Evolutionary conservation across 1,140 invertebrate genomes (phyloP).

Genomic region (Scaptomyza hsui): DNA sequence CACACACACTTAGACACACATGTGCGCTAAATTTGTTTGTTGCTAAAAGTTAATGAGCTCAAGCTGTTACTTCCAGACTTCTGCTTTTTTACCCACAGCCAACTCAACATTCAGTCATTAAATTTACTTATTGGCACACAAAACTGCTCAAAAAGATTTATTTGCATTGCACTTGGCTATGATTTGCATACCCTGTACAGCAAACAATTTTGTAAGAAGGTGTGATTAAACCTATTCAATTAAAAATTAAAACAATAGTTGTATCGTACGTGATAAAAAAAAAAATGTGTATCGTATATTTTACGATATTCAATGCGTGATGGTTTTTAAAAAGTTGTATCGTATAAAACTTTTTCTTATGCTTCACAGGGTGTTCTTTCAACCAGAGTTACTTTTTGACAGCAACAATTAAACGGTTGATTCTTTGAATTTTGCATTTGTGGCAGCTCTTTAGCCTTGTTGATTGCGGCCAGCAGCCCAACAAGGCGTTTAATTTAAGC

Average conservation of each 20-base stretch:
- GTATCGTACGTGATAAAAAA: too few relatives aligned
- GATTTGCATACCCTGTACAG: background rate
- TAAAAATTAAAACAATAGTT: too few relatives aligned
- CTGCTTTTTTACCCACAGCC: background rate
- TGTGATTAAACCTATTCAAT: too few relatives aligned
- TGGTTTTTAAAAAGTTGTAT: too few relatives aligned
- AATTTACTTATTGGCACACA: conserved; percentile 36
- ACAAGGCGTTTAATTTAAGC: conserved; percentile 41
- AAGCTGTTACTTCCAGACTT: conserved; percentile 37
- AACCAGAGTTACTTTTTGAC: background rate
- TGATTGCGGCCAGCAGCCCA: conserved; percentile 57
- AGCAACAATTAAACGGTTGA: conserved; percentile 47
- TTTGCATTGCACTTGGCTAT: conserved; percentile 30
- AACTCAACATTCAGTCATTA: conserved; percentile 33
- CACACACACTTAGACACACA: conserved; percentile 16
- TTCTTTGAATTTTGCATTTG: conserved; percentile 28
- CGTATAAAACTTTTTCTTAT: background rate
- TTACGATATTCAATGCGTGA: too few relatives aligned
- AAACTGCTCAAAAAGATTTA: conserved; percentile 30
- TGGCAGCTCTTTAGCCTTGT: conserved; percentile 36
- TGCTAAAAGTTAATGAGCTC: conserved; percentile 55
- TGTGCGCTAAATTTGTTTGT: conserved; percentile 15
- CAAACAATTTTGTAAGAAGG: background rate
- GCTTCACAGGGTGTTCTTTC: background rate
- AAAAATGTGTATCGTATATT: too few relatives aligned